A percentile compares a stretch with the other conserved stretches of the same genome.
Conservation (phyloP, 2,113 vertebrate species). For the Bettongia penicillata region DNA sequence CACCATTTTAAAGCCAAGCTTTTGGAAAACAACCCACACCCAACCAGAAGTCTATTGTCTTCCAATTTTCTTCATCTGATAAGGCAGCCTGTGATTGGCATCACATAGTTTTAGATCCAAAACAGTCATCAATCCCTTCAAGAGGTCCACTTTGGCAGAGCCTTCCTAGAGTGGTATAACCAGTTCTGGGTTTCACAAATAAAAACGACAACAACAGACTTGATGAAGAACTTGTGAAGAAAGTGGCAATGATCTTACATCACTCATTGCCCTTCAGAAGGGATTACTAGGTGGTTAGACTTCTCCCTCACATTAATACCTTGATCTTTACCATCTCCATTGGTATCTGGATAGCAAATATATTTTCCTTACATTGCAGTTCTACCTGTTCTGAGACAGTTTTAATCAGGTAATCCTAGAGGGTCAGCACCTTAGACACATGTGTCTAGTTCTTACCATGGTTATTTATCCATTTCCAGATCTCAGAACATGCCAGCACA, state of each 20-base stretch:
- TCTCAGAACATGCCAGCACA: neutral
- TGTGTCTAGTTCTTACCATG: neutral
- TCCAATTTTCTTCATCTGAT: slow-evolving; percentile 29
- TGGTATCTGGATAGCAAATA: slow-evolving; percentile 96
- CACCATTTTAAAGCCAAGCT: slow-evolving; percentile 44
- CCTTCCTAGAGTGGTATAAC: neutral
- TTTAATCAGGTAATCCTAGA: slow-evolving; percentile 96
- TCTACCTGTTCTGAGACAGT: slow-evolving; percentile 94
- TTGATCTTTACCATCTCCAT: slow-evolving; percentile 94
- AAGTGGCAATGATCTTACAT: slow-evolving; percentile 84
- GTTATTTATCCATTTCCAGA: neutral
- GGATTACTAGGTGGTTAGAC: slow-evolving; percentile 93
- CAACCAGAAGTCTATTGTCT: slow-evolving; percentile 55
- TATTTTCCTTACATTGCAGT: slow-evolving; percentile 95
- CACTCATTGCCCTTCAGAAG: slow-evolving; percentile 94
- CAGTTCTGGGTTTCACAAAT: slow-evolving; percentile 46
- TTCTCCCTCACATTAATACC: slow-evolving; percentile 96
- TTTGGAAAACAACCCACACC: slow-evolving; percentile 51
- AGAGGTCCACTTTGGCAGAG: slow-evolving; percentile 57
- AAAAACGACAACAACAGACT: slow-evolving; percentile 19
- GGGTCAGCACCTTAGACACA: slow-evolving; percentile 89
- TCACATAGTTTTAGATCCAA: slow-evolving; percentile 69
- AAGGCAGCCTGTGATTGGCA: slow-evolving; percentile 62
- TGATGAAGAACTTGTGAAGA: neutral
- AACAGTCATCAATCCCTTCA: slow-evolving; percentile 56